phyloP scores from a whole-genome alignment of 1,140 invertebrate species.

The Glomeris maerens region DNA sequence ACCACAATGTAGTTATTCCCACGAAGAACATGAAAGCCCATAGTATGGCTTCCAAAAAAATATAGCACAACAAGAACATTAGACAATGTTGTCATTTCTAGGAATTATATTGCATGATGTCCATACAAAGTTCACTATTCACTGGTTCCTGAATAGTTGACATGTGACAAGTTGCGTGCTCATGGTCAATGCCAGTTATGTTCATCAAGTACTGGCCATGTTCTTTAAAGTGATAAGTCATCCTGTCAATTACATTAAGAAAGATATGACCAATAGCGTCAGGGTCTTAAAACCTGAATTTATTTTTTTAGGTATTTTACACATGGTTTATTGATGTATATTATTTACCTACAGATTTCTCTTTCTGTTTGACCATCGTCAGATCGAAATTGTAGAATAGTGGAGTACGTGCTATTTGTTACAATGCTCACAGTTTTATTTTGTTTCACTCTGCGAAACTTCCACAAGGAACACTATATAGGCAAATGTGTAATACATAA shows the following conservation, averaged over 20 bases:
- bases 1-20: background rate
- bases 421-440: too few species aligned
- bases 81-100: background rate
- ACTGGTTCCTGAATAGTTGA: background rate
- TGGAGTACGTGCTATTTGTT: background rate
- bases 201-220: background rate
- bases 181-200: background rate
- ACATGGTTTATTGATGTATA: background rate
- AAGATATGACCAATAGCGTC: too few species aligned
- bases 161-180: background rate
- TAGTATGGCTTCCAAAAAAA: background rate
- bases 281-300: background rate
- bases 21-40: background rate
- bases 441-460: too few species aligned
- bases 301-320: background rate
- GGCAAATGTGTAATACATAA: background rate
- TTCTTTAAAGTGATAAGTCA: conserved; percentile 1
- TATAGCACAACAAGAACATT: background rate
- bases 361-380: background rate
- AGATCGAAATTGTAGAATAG: background rate
- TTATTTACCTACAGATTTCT: background rate
- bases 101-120: background rate
- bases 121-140: background rate
- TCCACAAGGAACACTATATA: background rate
- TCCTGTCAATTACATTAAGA: too few species aligned